Evolutionary conservation across 2,888 invertebrate species (phyloP).

Genomic region (Dioctria rufipes): DNA sequence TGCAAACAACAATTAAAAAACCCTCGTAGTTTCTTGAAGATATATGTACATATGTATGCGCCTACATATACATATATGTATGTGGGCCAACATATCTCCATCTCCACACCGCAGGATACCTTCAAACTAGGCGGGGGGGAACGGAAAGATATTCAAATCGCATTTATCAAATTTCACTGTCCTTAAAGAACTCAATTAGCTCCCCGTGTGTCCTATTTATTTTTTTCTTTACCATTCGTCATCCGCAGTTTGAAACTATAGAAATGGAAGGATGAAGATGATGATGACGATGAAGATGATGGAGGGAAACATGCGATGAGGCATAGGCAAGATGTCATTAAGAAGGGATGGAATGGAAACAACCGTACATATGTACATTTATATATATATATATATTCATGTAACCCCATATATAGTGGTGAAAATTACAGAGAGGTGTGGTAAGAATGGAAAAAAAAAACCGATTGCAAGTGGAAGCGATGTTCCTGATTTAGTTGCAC

Average conservation of each 20-base stretch:
- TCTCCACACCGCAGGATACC: too few species aligned
- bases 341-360: neutral
- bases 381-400: too few species aligned
- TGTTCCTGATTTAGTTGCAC: neutral
- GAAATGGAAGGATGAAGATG: too few species aligned
- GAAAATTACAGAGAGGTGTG: neutral
- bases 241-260: neutral
- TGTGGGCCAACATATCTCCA: neutral
- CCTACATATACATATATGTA: too few species aligned
- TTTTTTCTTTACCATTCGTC: neutral
- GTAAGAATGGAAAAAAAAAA: neutral
- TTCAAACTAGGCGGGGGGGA: neutral
- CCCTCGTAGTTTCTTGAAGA: constrained; percentile 14
- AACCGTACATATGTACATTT: neutral
- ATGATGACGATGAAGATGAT: too few species aligned
- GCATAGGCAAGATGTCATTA: neutral
- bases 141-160: constrained; percentile 15
- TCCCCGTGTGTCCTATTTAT: constrained; percentile 23
- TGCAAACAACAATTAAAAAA: constrained; percentile 49
- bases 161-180: constrained; percentile 45
- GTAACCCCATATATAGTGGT: neutral
- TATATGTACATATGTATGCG: neutral
- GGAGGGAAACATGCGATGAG: constrained; percentile 22
- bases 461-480: neutral
- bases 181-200: constrained; percentile 38